Percentiles rank a stretch among this genome's conserved stretches.
phyloP scores from a whole-genome alignment of 2,797 vertebrate species.

The Lates japonicus region DNA sequence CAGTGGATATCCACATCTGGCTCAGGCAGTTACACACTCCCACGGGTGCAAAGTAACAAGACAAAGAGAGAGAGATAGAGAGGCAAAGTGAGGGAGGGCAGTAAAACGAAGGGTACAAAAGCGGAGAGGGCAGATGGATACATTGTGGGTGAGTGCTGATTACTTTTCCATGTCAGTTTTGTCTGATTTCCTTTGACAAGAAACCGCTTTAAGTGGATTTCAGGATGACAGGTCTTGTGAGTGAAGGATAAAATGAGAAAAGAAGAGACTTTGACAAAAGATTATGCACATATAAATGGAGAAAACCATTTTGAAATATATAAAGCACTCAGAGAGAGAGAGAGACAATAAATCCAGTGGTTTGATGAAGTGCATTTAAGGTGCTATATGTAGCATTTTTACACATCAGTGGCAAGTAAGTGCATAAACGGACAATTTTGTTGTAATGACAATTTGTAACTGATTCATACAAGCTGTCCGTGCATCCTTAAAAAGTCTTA shows the following conservation, averaged over 20 bases:
- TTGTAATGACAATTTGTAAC: background rate
- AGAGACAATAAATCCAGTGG: slow-evolving; percentile 44
- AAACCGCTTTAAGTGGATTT: slow-evolving; percentile 56
- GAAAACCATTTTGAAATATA: slow-evolving; percentile 49
- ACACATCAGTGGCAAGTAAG: background rate
- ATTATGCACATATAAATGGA: slow-evolving; percentile 69
- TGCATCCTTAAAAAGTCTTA: background rate
- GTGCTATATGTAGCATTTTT: slow-evolving; percentile 25
- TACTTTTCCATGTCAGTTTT: slow-evolving; percentile 51
- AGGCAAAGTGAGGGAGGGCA: slow-evolving; percentile 19
- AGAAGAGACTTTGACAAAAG: slow-evolving; percentile 48
- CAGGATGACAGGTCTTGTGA: slow-evolving; percentile 51
- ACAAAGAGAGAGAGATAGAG: background rate
- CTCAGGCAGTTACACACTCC: slow-evolving; percentile 33
- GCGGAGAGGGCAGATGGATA: slow-evolving; percentile 48
- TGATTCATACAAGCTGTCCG: background rate
- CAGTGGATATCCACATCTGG: slow-evolving; percentile 57
- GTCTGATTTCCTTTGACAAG: slow-evolving; percentile 62
- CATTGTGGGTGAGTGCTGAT: slow-evolving; percentile 45
- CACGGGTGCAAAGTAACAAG: slow-evolving; percentile 37
- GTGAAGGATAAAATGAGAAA: slow-evolving; percentile 58
- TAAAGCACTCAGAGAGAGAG: slow-evolving; percentile 41
- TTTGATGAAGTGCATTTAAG: slow-evolving; percentile 38
- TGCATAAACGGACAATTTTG: background rate
- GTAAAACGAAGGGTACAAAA: slow-evolving; percentile 8